Evolutionary conservation across 2,888 invertebrate genomes (phyloP).

Genomic region (Sceliomorpha sp.): DNA sequence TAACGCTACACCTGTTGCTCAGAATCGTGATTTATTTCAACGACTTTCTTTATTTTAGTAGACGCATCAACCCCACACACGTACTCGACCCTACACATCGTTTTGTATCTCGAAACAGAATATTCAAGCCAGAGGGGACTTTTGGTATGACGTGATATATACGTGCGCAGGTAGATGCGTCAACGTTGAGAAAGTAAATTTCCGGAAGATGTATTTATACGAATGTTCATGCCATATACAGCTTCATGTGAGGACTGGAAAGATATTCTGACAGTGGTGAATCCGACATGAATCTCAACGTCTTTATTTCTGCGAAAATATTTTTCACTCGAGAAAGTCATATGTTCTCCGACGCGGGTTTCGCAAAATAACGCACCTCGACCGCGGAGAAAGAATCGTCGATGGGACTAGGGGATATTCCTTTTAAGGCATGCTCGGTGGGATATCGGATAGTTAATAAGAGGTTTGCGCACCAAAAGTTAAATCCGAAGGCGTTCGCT

Average conservation of each 20-base stretch:
- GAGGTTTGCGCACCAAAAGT: slow-evolving; percentile 38
- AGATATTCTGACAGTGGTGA: slow-evolving; percentile 14
- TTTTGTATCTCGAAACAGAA: slow-evolving; percentile 32
- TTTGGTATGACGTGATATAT: slow-evolving; percentile 54
- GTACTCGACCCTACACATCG: slow-evolving; percentile 23
- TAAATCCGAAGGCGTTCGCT: slow-evolving; percentile 54
- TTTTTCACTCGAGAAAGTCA: slow-evolving; percentile 17
- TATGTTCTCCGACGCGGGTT: slow-evolving; percentile 1
- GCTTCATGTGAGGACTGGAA: neutral
- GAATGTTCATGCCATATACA: slow-evolving; percentile 15
- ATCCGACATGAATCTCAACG: slow-evolving; percentile 32
- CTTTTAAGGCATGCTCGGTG: slow-evolving; percentile 20
- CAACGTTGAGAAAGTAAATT: slow-evolving; percentile 50
- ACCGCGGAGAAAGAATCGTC: slow-evolving; percentile 1
- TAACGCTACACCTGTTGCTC: slow-evolving; percentile 72
- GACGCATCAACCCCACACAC: slow-evolving; percentile 46
- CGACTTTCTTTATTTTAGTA: slow-evolving; percentile 49
- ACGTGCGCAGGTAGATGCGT: slow-evolving; percentile 53
- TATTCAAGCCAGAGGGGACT: slow-evolving; percentile 52
- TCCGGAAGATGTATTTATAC: slow-evolving; percentile 35
- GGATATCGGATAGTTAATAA: slow-evolving; percentile 53
- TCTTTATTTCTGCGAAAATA: slow-evolving; percentile 39
- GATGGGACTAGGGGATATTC: slow-evolving; percentile 22
- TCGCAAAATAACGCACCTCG: slow-evolving; percentile 2
- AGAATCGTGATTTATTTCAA: slow-evolving; percentile 65